Percentiles rank a stretch among this genome's conserved stretches.
phyloP scores from a whole-genome alignment of 2,888 invertebrate genomes.

The Notocelia uddmanniana region DNA sequence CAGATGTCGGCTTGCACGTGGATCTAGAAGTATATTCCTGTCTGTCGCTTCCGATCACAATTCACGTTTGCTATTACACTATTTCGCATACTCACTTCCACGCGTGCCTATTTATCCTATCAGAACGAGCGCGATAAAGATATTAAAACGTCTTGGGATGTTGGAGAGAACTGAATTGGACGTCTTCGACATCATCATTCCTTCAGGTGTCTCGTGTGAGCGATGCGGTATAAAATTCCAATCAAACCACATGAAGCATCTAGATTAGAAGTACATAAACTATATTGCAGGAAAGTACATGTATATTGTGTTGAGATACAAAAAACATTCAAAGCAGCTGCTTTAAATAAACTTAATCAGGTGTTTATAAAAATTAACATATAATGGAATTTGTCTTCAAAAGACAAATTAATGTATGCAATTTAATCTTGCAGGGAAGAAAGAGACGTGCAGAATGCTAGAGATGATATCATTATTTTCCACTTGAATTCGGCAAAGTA shows the following conservation, averaged over 20 bases:
- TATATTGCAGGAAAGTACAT: not conserved
- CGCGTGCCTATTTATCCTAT: not conserved
- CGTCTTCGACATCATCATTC: not conserved
- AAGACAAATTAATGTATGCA: too few relatives aligned
- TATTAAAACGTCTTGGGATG: not conserved
- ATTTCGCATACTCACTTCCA: not conserved
- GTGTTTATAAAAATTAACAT: too few relatives aligned
- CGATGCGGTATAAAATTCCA: slow-evolving; percentile 1
- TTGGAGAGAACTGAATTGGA: not conserved
- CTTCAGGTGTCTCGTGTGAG: not conserved
- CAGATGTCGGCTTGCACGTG: slow-evolving; percentile 6
- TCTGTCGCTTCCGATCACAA: not conserved
- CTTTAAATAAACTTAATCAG: too few relatives aligned
- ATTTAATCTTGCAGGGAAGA: not conserved
- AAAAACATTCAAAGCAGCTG: too few relatives aligned
- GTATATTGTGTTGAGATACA: not conserved
- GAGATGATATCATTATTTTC: slow-evolving; percentile 7
- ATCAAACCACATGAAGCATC: not conserved
- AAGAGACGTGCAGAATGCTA: not conserved
- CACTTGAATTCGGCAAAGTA: not conserved
- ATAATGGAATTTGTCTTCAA: too few relatives aligned
- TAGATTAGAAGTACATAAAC: not conserved
- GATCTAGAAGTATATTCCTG: not conserved
- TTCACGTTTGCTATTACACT: not conserved
- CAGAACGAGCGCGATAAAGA: not conserved